Base-by-base conservation (phyloP, 2,113 vertebrate genomes). In the Axis porcinus region DNA sequence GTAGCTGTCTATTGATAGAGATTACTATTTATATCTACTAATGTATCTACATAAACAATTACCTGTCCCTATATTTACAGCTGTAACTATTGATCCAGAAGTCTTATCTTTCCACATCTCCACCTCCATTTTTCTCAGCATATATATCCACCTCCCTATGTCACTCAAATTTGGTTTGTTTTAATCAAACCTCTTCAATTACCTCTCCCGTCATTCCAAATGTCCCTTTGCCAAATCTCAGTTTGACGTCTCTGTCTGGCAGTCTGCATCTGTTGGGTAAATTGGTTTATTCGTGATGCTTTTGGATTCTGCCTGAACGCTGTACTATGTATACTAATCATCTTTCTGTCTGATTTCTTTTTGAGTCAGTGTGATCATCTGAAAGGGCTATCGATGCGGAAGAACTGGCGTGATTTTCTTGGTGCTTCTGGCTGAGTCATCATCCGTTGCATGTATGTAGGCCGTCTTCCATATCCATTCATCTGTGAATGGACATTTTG, bases 381-480 rank as follows among this genome's bases (percentile, higher is more conserved):
- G 64, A 21, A 21, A 17, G 64, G n/a, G 5, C 33, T 70, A 1
- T 36, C 16, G 9, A 5, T 36, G 33, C 0, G 8, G 4, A 64
- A 64, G 15, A 33, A 33, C 62, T 33, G 30, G 60, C 15, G 8
- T 64, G 30, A 64, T 17, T 64, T 64, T 64, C 30, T 10, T 19
- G 64, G 64, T 70, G 64, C 10, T 64, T 70, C 33, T 70, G 64
- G 4, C 64, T 17, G 64, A 36, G 33, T 67, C 33, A 19, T 67
- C 64, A 17, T 5, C 33, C 64, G 11, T 19, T 36, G 33, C 64
- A 11, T 21, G 64, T 4, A 33, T 64, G 6, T 33, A 33, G 60
- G 14, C 14, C 0, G 0, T 16, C 60, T 62, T 62, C 28, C 13
- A 2, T 16, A 33, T 62, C 60, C 17, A 1, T 4, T 67, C 17